These are phyloP conservation scores for Aphaenogaster ashmeadi DNA, from an alignment of 1,140 invertebrate genomes.

Conservation along the genomic window DNA sequence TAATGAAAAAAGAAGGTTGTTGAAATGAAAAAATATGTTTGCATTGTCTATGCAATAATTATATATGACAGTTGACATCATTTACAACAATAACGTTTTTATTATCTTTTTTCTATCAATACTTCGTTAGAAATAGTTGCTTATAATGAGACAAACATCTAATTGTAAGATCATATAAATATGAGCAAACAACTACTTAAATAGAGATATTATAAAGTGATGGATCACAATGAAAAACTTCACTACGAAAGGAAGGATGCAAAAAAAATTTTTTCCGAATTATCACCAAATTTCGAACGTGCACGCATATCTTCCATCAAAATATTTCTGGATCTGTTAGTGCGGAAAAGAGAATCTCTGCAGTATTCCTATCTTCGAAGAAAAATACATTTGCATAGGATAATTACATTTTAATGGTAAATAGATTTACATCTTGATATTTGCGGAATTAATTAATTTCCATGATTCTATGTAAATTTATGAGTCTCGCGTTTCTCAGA, in stretches of 20 bases:
- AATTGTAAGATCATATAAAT: background rate
- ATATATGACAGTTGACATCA: background rate
- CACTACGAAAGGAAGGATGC: background rate
- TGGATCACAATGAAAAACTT: background rate
- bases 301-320: background rate
- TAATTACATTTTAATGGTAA: background rate
- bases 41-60: background rate
- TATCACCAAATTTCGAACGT: background rate
- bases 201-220: background rate
- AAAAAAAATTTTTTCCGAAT: background rate
- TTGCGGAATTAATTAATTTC: slow-evolving; percentile 1
- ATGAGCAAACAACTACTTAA: background rate
- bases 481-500: slow-evolving; percentile 12
- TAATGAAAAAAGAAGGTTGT: slow-evolving; percentile 7
- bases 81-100: background rate
- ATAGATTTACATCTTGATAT: background rate
- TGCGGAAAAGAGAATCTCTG: background rate
- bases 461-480: slow-evolving; percentile 8
- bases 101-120: background rate
- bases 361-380: background rate
- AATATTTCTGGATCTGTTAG: background rate
- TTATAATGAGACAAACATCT: background rate
- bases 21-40: background rate
- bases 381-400: background rate
- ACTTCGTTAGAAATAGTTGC: background rate